phyloP scores from a whole-genome alignment of 35 echinoderm and acorn worm genomes.

The Amphiura filiformis region DNA sequence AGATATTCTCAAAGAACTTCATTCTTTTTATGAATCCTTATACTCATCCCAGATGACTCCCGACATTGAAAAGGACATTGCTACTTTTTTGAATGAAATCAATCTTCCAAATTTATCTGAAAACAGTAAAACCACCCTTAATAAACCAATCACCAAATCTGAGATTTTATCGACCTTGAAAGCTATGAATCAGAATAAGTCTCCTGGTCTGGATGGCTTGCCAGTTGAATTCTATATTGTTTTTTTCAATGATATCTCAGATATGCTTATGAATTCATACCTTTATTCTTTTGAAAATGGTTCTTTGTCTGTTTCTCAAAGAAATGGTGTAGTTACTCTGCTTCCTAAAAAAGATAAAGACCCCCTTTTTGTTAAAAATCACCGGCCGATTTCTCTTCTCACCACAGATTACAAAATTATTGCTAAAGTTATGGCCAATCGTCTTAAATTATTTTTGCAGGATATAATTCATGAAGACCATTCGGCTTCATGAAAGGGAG shows the following conservation, averaged over 20 bases:
- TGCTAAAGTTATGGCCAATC: neutral
- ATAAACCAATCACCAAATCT: neutral
- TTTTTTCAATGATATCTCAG: neutral
- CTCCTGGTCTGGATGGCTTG: neutral
- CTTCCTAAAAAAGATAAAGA: neutral
- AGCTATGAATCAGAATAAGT: neutral
- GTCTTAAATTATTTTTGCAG: neutral
- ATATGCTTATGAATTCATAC: neutral
- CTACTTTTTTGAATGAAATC: neutral
- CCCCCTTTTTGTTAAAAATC: neutral
- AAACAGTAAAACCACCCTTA: neutral
- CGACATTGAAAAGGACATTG: neutral
- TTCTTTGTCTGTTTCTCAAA: neutral
- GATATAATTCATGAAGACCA: neutral
- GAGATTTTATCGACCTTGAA: neutral
- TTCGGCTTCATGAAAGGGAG: neutral
- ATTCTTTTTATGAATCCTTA: neutral
- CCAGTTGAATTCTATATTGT: neutral
- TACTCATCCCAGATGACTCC: neutral
- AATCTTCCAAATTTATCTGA: neutral
- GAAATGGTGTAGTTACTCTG: neutral
- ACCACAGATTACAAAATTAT: neutral
- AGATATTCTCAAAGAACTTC: neutral
- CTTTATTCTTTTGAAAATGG: neutral
- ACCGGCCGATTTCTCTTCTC: neutral